Percentiles rank a stretch among this genome's conserved stretches.
These are phyloP conservation scores for Euwallacea fornicatus DNA, from an alignment of 1,140 invertebrate genomes.

Conservation along the genomic window DNA sequence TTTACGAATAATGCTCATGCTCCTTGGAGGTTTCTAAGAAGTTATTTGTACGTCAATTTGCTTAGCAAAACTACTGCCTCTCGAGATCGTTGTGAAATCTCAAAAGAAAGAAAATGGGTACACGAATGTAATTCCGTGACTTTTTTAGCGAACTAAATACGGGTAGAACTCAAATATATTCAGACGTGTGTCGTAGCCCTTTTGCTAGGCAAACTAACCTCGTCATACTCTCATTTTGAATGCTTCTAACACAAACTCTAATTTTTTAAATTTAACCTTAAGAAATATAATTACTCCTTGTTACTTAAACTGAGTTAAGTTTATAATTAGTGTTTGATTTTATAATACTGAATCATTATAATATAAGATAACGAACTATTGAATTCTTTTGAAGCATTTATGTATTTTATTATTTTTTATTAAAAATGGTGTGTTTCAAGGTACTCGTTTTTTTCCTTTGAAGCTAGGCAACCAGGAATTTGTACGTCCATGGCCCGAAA, in stretches of 20 bases:
- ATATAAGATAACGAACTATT: constrained; percentile 38
- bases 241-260: constrained; percentile 27
- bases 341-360: constrained; percentile 41
- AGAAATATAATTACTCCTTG: constrained; percentile 35
- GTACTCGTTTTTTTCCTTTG: neutral
- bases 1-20: constrained; percentile 17
- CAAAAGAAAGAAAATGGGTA: no score
- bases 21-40: constrained; percentile 4
- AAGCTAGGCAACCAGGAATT: neutral
- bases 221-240: constrained; percentile 14
- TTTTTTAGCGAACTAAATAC: neutral
- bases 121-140: no score
- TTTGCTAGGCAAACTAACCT: constrained; percentile 21
- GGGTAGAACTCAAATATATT: neutral
- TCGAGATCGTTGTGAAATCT: no score
- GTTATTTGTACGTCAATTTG: constrained; percentile 2
- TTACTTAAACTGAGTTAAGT: constrained; percentile 43
- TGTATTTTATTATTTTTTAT: constrained; percentile 53
- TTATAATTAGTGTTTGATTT: constrained; percentile 42
- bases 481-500: no score
- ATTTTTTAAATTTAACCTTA: constrained; percentile 17
- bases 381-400: constrained; percentile 50
- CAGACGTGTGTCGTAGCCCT: neutral
- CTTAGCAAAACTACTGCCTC: constrained; percentile 8
- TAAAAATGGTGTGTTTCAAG: constrained; percentile 53